Conservation (phyloP, 2,888 invertebrate genomes). For the Acleris cristana region DNA sequence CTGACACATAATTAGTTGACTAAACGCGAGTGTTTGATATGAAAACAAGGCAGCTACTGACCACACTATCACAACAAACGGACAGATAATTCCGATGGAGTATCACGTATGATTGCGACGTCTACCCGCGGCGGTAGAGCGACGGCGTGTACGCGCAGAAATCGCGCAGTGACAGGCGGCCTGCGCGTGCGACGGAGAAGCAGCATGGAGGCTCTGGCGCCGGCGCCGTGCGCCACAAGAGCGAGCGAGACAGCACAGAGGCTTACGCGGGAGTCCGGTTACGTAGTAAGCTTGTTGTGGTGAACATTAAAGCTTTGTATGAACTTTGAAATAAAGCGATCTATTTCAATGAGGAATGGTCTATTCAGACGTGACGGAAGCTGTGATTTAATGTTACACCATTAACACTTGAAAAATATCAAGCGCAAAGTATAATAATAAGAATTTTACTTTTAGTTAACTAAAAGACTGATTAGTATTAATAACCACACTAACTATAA, state of each 20-base stretch:
- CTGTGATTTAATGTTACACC: conserved; percentile 5
- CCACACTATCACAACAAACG: conserved; percentile 27
- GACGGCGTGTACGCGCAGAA: conserved; percentile 63
- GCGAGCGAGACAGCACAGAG: conserved; percentile 65
- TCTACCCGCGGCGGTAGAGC: conserved; percentile 69
- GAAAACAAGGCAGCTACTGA: not conserved
- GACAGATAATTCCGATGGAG: conserved; percentile 19
- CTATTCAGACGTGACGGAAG: conserved; percentile 31
- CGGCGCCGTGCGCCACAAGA: conserved; percentile 46
- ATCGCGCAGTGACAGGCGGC: conserved; percentile 68
- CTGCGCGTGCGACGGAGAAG: conserved; percentile 67
- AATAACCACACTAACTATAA: too few species aligned
- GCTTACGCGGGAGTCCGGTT: conserved; percentile 79
- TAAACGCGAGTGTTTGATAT: conserved; percentile 3
- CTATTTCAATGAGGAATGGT: conserved; percentile 17
- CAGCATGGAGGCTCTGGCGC: conserved; percentile 71
- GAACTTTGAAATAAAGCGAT: conserved; percentile 39
- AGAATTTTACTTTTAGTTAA: too few species aligned
- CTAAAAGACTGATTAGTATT: too few species aligned
- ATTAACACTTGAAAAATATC: conserved; percentile 1
- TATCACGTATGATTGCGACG: conserved; percentile 45
- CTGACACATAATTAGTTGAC: conserved; percentile 39
- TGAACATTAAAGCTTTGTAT: conserved; percentile 64
- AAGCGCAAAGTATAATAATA: not conserved
- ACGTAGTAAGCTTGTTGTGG: conserved; percentile 66